A percentile compares a stretch with the other conserved stretches of the same genome.
phyloP scores from a whole-genome alignment of 2,888 invertebrate species.

The Tachystola acroxantha region DNA sequence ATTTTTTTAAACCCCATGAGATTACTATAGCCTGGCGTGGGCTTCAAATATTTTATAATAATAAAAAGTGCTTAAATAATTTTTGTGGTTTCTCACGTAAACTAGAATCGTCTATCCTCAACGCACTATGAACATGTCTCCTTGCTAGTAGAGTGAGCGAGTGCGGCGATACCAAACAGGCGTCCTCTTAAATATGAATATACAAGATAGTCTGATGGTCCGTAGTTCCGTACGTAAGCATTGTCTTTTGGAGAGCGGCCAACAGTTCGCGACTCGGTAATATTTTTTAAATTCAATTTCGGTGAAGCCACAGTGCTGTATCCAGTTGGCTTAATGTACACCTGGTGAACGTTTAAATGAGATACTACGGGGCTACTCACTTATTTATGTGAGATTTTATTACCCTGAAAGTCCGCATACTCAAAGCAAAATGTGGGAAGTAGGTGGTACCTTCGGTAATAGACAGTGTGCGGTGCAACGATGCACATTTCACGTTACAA shows the following conservation, averaged over 20 bases:
- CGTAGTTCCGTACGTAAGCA: slow-evolving; percentile 38
- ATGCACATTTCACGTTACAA: neutral
- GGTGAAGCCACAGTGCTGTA: slow-evolving; percentile 69
- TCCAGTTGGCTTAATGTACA: slow-evolving; percentile 72
- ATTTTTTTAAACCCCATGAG: too few species aligned
- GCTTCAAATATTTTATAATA: too few species aligned
- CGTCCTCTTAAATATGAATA: slow-evolving; percentile 67
- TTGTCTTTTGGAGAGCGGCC: slow-evolving; percentile 74
- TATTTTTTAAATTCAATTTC: slow-evolving; percentile 78
- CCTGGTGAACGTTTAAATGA: slow-evolving; percentile 73
- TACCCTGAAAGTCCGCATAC: slow-evolving; percentile 17
- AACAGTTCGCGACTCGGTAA: slow-evolving; percentile 68
- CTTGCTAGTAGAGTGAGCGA: too few species aligned
- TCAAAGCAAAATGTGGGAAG: neutral
- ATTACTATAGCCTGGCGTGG: too few species aligned
- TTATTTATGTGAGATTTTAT: slow-evolving; percentile 50
- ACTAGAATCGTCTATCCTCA: too few species aligned
- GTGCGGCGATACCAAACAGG: too few species aligned
- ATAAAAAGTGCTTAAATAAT: too few species aligned
- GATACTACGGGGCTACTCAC: slow-evolving; percentile 55
- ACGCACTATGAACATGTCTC: too few species aligned
- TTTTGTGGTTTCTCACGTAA: too few species aligned
- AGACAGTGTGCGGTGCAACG: neutral
- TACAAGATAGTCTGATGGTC: slow-evolving; percentile 57
- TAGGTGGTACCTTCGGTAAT: neutral